Conservation (phyloP, 1,140 invertebrate species). For the Dreissena polymorpha region DNA sequence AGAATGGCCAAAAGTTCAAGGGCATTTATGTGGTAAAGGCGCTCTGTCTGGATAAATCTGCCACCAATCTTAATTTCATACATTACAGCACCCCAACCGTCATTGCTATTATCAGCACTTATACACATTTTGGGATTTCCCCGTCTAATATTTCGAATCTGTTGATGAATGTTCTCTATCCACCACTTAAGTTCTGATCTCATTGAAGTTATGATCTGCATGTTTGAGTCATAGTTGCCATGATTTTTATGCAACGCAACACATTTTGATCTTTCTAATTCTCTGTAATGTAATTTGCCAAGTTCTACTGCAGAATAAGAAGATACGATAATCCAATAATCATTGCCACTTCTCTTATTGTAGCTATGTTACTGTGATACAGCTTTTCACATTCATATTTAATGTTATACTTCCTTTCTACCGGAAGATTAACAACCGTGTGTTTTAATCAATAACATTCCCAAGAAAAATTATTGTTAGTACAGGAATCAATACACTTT, state of each 20-base stretch:
- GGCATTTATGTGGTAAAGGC: constrained; percentile 38
- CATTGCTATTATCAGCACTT: constrained; percentile 10
- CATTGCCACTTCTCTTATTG: constrained; percentile 34
- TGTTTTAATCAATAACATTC: constrained; percentile 22
- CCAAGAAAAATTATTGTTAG: constrained; percentile 22
- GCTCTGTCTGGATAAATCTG: constrained; percentile 21
- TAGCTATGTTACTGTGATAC: constrained; percentile 12
- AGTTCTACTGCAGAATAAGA: constrained; percentile 40
- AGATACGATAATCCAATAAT: constrained; percentile 50
- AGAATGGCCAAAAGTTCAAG: constrained; percentile 34
- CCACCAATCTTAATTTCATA: constrained; percentile 28
- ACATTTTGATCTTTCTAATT: constrained; percentile 39
- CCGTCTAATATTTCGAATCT: constrained; percentile 21
- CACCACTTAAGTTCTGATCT: constrained; percentile 36
- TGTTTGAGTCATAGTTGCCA: constrained; percentile 45
- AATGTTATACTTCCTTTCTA: constrained; percentile 18
- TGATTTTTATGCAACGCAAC: constrained; percentile 20
- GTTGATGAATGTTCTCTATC: constrained; percentile 35
- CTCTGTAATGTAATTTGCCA: constrained; percentile 29
- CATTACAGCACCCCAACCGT: constrained; percentile 35
- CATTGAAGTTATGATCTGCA: constrained; percentile 21
- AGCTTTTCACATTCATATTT: constrained; percentile 22
- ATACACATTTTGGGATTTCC: constrained; percentile 18
- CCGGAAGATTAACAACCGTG: constrained; percentile 43
- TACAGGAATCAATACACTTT: constrained; percentile 10